A percentile compares a stretch with the other conserved stretches of the same genome.
Conservation (phyloP, 2,113 vertebrate genomes). For the Pelvicachromis taeniatus region DNA sequence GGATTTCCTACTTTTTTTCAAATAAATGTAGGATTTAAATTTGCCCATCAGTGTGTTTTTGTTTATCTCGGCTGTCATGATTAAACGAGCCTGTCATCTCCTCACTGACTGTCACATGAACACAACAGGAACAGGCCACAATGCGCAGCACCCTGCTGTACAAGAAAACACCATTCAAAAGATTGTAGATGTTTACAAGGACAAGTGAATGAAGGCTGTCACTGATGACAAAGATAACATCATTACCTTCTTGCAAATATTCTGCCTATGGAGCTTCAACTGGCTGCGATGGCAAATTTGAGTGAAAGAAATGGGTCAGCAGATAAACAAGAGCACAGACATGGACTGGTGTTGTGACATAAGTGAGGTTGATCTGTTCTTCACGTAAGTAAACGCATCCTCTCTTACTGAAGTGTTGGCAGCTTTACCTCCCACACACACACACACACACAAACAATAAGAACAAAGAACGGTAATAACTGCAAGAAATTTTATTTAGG, state of each 20-base stretch:
- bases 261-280: not conserved
- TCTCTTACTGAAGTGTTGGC: not conserved
- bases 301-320: slow-evolving; percentile 32
- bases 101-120: not conserved
- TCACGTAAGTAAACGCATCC: not conserved
- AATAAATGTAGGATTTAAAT: not conserved
- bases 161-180: not conserved
- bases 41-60: not conserved
- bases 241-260: not conserved
- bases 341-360: not conserved
- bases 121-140: not conserved
- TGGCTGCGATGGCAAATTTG: not conserved
- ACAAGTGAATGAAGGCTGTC: not conserved
- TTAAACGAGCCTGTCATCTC: not conserved
- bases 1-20: not conserved
- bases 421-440: not conserved
- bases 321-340: not conserved
- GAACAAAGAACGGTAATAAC: not conserved
- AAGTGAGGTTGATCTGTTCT: not conserved
- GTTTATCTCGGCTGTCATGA: not conserved
- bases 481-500: not conserved
- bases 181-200: not conserved
- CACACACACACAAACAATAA: not conserved
- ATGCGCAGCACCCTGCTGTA: not conserved
- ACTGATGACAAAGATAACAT: not conserved